Conservation (phyloP, 35 echinoderm and acorn worm genomes). For the Stichopus chloronotus region DNA sequence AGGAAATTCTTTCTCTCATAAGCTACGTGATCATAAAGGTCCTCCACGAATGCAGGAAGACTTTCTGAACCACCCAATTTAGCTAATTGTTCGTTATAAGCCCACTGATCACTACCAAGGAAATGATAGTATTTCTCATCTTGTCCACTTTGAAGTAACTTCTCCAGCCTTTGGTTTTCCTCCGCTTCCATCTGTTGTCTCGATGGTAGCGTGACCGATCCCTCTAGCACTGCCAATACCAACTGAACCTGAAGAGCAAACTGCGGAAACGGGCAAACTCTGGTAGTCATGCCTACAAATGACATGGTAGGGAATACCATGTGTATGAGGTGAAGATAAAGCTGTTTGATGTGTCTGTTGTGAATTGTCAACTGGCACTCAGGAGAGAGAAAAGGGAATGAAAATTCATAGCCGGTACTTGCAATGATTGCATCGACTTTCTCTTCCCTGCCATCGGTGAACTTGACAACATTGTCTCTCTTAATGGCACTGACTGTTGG, state of each 20-base stretch:
- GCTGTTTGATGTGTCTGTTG: constrained; percentile 61
- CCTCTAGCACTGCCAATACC: constrained; percentile 64
- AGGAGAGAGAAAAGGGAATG: constrained; percentile 73
- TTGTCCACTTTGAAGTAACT: constrained; percentile 25
- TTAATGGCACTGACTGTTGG: constrained; percentile 42
- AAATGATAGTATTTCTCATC: constrained; percentile 68
- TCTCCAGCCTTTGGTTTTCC: constrained; percentile 41
- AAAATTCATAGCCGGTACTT: constrained; percentile 87
- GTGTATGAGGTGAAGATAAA: constrained; percentile 89
- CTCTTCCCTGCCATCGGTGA: constrained; percentile 57
- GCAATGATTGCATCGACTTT: constrained; percentile 74
- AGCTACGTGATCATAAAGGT: constrained; percentile 58
- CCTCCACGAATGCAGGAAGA: constrained; percentile 38
- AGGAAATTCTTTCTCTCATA: constrained; percentile 24
- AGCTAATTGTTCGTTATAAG: constrained; percentile 64
- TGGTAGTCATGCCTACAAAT: constrained; percentile 69
- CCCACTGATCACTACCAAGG: constrained; percentile 77
- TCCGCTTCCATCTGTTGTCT: constrained; percentile 77
- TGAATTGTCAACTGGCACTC: constrained; percentile 65
- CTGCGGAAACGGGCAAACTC: constrained; percentile 78
- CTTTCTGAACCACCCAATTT: constrained; percentile 36
- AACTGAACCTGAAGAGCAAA: constrained; percentile 67
- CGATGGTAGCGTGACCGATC: constrained; percentile 71
- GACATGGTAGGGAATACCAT: constrained; percentile 59
- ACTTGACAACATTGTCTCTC: constrained; percentile 46